phyloP scores from a whole-genome alignment of 1,140 invertebrate species.

The Reticulitermes speratus region DNA sequence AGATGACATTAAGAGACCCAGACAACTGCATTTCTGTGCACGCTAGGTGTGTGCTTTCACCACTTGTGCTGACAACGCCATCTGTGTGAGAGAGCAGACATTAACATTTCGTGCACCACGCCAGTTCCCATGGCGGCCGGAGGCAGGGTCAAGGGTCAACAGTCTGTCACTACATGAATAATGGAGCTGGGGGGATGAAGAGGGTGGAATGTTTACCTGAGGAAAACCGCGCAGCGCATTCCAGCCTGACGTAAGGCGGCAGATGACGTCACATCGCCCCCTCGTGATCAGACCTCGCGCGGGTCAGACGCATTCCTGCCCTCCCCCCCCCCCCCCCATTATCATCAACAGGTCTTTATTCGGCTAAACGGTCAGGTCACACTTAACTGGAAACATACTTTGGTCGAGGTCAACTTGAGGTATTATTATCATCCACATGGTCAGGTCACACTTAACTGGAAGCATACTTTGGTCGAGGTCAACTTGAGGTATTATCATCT shows the following conservation, averaged over 20 bases:
- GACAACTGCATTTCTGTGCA: no score
- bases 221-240: background rate
- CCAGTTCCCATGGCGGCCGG: background rate
- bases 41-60: no score
- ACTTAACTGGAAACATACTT: background rate
- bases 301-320: background rate
- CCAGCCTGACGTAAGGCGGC: background rate
- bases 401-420: no score
- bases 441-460: no score
- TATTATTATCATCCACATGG: no score
- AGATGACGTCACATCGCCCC: background rate
- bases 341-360: background rate
- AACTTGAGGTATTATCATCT: no score
- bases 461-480: no score
- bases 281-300: background rate
- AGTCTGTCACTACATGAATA: constrained; percentile 6
- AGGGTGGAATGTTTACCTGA: constrained; percentile 15
- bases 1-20: no score
- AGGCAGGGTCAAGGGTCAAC: background rate
- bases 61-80: no score
- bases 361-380: background rate
- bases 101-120: no score
- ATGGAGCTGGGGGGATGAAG: background rate
- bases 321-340: background rate
- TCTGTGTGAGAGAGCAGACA: no score